These are phyloP conservation scores for Thecophora atra DNA, from an alignment of 2,888 invertebrate species.

Conservation along the genomic window DNA sequence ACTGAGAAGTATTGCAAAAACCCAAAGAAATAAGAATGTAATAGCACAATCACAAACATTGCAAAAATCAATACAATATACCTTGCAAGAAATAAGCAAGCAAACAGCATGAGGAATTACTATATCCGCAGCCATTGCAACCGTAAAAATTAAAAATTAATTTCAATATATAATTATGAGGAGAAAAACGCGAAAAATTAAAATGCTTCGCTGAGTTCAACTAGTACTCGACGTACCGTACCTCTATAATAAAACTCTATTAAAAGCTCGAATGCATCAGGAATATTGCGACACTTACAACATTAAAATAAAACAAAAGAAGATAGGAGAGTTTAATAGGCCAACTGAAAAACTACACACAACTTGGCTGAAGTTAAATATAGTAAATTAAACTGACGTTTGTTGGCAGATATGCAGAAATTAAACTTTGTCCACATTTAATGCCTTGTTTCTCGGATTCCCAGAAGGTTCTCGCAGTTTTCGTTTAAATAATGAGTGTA, in stretches of 20 bases:
- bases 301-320: background rate
- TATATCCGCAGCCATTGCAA: background rate
- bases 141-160: background rate
- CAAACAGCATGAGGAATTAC: background rate
- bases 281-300: slow-evolving; percentile 9
- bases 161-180: background rate
- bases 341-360: background rate
- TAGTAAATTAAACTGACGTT: too few relatives aligned
- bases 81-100: background rate
- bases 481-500: too few relatives aligned
- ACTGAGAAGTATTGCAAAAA: too few relatives aligned
- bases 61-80: background rate
- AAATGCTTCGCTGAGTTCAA: slow-evolving; percentile 1
- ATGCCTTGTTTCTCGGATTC: too few relatives aligned
- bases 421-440: too few relatives aligned
- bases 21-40: too few relatives aligned
- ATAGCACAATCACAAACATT: too few relatives aligned
- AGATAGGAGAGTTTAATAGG: background rate
- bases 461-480: too few relatives aligned
- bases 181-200: background rate
- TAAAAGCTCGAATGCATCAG: background rate
- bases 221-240: background rate
- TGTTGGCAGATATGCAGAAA: too few relatives aligned
- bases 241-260: background rate
- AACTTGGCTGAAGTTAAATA: background rate